Conservation (phyloP, 2,797 vertebrate genomes). For the Parambassis ranga region DNA sequence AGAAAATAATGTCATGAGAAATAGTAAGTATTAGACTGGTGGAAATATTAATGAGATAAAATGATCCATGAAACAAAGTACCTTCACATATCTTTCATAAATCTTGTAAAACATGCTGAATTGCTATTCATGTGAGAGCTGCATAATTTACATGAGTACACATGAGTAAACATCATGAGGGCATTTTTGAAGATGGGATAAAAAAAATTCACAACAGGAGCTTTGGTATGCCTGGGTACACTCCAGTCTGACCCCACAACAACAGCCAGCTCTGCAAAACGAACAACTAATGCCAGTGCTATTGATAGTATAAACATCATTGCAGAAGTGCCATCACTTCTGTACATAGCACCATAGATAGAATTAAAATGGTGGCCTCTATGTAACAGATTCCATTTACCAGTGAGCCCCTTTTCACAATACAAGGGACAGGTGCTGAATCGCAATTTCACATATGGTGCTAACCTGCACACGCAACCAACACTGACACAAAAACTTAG, state of each 20-base stretch:
- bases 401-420: constrained; percentile 56
- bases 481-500: constrained; percentile 62
- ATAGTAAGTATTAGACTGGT: constrained; percentile 50
- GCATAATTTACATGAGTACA: constrained; percentile 65
- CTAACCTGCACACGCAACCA: constrained; percentile 57
- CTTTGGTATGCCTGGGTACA: constrained; percentile 68
- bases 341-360: constrained; percentile 67
- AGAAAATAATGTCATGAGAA: constrained; percentile 44
- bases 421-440: constrained; percentile 47
- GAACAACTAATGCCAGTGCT: constrained; percentile 47
- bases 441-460: constrained; percentile 58
- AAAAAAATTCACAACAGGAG: constrained; percentile 56
- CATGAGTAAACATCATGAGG: constrained; percentile 65
- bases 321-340: constrained; percentile 62
- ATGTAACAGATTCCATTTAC: constrained; percentile 70
- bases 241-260: constrained; percentile 62
- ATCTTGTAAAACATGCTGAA: constrained; percentile 45
- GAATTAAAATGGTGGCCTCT: constrained; percentile 62
- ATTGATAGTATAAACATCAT: constrained; percentile 54
- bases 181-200: constrained; percentile 43
- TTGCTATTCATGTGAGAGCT: constrained; percentile 48
- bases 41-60: constrained; percentile 56
- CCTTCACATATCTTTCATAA: constrained; percentile 57
- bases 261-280: constrained; percentile 45
- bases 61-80: constrained; percentile 61